Evolutionary conservation across 2,113 vertebrate species (phyloP).

Genomic region (Tetraodon nigroviridis): DNA sequence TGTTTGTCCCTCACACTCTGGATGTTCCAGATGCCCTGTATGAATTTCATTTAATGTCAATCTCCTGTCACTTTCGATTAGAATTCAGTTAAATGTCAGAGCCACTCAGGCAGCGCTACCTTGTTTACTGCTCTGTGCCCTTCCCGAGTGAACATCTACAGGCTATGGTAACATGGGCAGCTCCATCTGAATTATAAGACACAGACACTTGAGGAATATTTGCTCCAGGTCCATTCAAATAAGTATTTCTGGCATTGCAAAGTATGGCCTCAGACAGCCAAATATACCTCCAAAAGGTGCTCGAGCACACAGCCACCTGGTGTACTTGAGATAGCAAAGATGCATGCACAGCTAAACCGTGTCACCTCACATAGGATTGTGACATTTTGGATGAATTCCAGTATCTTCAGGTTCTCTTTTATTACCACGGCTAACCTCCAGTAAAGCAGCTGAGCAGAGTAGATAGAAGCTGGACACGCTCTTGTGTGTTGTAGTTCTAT

Average conservation of each 20-base stretch:
- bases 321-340: constrained; percentile 29
- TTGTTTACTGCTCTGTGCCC: constrained; percentile 80
- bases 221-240: constrained; percentile 79
- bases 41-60: constrained; percentile 80
- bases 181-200: constrained; percentile 77
- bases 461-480: too few relatives aligned
- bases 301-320: constrained; percentile 17
- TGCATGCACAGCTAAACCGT: constrained; percentile 24
- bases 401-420: neutral
- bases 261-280: constrained; percentile 72
- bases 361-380: constrained; percentile 4
- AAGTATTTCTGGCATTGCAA: constrained; percentile 72
- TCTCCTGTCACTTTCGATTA: constrained; percentile 81
- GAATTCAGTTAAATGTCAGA: constrained; percentile 78
- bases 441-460: too few relatives aligned
- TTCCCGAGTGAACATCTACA: constrained; percentile 78
- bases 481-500: too few relatives aligned
- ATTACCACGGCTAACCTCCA: too few relatives aligned
- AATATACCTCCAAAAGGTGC: constrained; percentile 56
- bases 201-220: constrained; percentile 74
- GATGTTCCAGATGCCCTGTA: constrained; percentile 73
- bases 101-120: constrained; percentile 63
- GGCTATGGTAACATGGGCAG: constrained; percentile 68
- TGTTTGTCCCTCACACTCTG: constrained; percentile 69
- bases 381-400: neutral